Evolutionary conservation across 2,888 invertebrate species (phyloP).

Genomic region (Drosophila neutralis): DNA sequence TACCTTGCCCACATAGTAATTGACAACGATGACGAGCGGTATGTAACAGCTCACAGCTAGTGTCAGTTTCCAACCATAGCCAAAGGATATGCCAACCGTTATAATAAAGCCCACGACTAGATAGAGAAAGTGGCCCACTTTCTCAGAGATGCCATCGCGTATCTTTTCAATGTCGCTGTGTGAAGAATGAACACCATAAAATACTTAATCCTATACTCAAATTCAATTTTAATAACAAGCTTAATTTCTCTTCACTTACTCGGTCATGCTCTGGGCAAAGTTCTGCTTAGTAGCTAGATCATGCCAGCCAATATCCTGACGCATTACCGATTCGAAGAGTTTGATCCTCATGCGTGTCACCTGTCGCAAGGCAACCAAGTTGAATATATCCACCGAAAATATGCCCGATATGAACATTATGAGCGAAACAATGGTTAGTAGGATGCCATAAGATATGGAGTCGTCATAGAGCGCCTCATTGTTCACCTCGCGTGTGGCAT

Average conservation of each 20-base stretch:
- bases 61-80: constrained; percentile 94
- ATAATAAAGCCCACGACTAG: constrained; percentile 84
- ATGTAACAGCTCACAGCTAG: constrained; percentile 91
- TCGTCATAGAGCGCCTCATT: constrained; percentile 88
- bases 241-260: constrained; percentile 86
- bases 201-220: neutral
- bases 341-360: constrained; percentile 87
- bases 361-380: constrained; percentile 88
- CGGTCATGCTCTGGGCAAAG: constrained; percentile 90
- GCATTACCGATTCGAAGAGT: constrained; percentile 88
- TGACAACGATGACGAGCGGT: constrained; percentile 91
- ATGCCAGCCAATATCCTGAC: constrained; percentile 91
- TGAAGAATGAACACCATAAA: neutral
- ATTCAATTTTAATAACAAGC: neutral
- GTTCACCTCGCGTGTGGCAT: constrained; percentile 87
- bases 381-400: constrained; percentile 89
- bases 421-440: constrained; percentile 86
- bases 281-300: constrained; percentile 89
- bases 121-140: constrained; percentile 91
- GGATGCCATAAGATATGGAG: constrained; percentile 88
- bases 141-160: constrained; percentile 94
- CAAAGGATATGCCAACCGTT: constrained; percentile 90
- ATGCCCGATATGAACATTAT: constrained; percentile 88
- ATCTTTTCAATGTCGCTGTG: constrained; percentile 91
- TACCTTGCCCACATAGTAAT: constrained; percentile 91